These are phyloP conservation scores for Drosophila athabasca DNA, from an alignment of 1,140 invertebrate genomes.

Conservation along the genomic window DNA sequence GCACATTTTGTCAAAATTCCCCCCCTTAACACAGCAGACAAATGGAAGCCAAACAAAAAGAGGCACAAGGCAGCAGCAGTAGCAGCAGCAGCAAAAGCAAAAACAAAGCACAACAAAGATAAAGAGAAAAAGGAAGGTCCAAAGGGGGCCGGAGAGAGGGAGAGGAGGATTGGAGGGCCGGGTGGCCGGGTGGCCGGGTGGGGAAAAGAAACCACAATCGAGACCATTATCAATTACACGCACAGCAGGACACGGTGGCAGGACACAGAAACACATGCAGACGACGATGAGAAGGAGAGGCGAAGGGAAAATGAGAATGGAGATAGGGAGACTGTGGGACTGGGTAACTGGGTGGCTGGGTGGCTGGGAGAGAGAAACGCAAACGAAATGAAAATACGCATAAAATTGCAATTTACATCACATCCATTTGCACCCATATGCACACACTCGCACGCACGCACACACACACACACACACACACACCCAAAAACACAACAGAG, in stretches of 20 bases:
- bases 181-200: neutral
- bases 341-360: neutral
- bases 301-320: constrained; percentile 10
- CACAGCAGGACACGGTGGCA: constrained; percentile 69
- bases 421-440: constrained; percentile 79
- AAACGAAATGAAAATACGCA: constrained; percentile 77
- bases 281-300: neutral
- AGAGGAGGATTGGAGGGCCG: neutral
- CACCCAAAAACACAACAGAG: constrained; percentile 24
- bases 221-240: constrained; percentile 81
- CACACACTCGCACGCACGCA: constrained; percentile 35
- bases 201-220: constrained; percentile 70
- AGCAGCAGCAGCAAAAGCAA: constrained; percentile 6
- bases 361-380: constrained; percentile 11
- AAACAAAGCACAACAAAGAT: constrained; percentile 58
- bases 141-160: neutral
- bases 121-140: constrained; percentile 25
- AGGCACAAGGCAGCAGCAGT: too few species aligned
- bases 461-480: neutral
- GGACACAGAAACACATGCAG: constrained; percentile 36
- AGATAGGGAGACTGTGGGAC: neutral
- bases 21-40: constrained; percentile 23
- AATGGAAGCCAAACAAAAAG: constrained; percentile 41
- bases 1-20: constrained; percentile 63
- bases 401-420: constrained; percentile 82